Evolutionary conservation across 2,113 vertebrate genomes (phyloP).

Genomic region (Clarias batrachus): DNA sequence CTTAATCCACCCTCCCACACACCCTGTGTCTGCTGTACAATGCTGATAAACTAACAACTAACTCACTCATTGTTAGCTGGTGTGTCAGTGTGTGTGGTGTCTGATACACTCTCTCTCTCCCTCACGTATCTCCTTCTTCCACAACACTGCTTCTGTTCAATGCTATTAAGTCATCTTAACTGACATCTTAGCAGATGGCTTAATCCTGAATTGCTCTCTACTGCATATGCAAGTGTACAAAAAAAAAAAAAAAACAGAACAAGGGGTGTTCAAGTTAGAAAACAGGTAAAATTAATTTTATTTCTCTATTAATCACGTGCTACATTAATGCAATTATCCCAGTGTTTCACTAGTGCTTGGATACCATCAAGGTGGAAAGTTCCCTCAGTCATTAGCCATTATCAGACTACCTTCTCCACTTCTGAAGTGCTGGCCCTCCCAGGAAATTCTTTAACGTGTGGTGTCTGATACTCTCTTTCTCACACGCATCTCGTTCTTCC

Average conservation of each 20-base stretch:
- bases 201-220: background rate
- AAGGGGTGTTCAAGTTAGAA: no score
- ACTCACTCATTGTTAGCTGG: constrained; percentile 42
- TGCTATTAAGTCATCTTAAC: constrained; percentile 32
- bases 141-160: constrained; percentile 35
- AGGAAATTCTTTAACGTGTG: background rate
- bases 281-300: no score
- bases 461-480: background rate
- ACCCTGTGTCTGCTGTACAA: constrained; percentile 51
- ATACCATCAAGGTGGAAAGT: no score
- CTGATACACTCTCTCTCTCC: background rate
- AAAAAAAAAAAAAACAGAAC: background rate
- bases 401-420: no score
- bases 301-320: no score
- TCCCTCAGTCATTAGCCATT: no score
- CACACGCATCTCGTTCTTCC: constrained; percentile 7
- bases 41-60: constrained; percentile 55
- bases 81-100: constrained; percentile 15
- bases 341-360: no score
- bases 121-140: constrained; percentile 8
- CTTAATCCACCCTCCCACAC: constrained; percentile 17
- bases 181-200: constrained; percentile 19
- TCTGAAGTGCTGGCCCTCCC: no score
- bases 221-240: background rate
- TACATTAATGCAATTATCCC: no score